phyloP scores from a whole-genome alignment of 1,140 invertebrate species.

The Hylaeus anthracinus region DNA sequence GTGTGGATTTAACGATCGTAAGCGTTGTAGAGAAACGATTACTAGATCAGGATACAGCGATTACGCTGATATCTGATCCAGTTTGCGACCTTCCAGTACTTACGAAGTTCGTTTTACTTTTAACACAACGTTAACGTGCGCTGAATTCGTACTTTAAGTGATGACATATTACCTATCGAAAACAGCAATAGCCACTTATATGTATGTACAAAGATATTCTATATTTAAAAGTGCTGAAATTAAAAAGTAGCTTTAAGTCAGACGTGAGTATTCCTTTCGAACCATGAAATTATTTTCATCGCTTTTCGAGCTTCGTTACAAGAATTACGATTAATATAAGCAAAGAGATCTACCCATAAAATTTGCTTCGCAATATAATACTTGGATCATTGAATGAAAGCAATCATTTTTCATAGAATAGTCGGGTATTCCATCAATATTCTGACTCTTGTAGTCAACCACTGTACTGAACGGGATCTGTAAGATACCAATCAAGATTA shows the following conservation, averaged over 20 bases:
- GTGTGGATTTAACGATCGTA: constrained; percentile 8
- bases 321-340: background rate
- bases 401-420: background rate
- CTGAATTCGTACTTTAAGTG: constrained; percentile 34
- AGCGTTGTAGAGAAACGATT: constrained; percentile 7
- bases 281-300: constrained; percentile 15
- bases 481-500: background rate
- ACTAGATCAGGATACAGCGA: background rate
- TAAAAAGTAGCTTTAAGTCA: constrained; percentile 38
- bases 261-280: constrained; percentile 25
- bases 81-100: background rate
- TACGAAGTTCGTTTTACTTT: background rate
- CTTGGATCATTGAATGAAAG: background rate
- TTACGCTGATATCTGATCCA: background rate
- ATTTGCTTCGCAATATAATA: background rate
- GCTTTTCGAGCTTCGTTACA: background rate
- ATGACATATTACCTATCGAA: constrained; percentile 38
- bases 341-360: background rate
- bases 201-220: constrained; percentile 49
- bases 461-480: background rate
- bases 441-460: background rate
- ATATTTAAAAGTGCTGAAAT: constrained; percentile 32
- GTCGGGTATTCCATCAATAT: background rate
- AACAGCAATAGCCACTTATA: constrained; percentile 43
- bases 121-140: constrained; percentile 1